Base-by-base conservation (phyloP, 2,888 invertebrate genomes). In the Cerastis rubricosa region DNA sequence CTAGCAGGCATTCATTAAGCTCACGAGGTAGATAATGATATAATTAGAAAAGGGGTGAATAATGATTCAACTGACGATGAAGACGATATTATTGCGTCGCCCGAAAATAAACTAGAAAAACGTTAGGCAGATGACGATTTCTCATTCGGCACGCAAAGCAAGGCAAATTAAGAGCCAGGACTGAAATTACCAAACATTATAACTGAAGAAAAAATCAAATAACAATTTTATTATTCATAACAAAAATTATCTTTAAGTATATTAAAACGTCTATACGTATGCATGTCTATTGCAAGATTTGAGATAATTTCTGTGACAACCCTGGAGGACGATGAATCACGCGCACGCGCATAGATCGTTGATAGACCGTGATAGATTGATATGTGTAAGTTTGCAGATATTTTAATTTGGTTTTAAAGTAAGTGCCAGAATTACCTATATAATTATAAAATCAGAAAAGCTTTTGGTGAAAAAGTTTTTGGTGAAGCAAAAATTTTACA, bases 361-460 rank as follows among this genome's bases (percentile, higher is more conserved):
- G 89, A 88, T 88, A 83, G 74, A 85, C 87, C 87, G 74, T 88
- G 81, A 83, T 85, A 85, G 64, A 88, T 87, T 87, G 74, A 51
- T 80, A 80, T 45, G 68, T 74, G 79, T 81, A 78, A 83, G 80
- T 49, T 75, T 78, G 77, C 74, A 64, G 70, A 75, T 75, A 51
- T 78, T 75, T 81, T 72, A 85, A 81, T 78, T 74, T 77, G 17
- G 81, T 75, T 63, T 73, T 77, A 66, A 76, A 85, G 64, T 76
- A 77, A 12, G 73, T 69, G 61, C 43, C 66, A 72, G n/a, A 54
- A 83, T 74, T 57, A 29, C 14, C 11, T 14, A 8, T 14, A 51
- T 6, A 35, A 66, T 49, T 43, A 29, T 35, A 29, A 2, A 19
- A 40, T 35, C 47, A 19, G 35, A 51, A 14, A 22, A 17, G 12